These are phyloP conservation scores for Blennius ocellaris DNA, from an alignment of 2,113 vertebrate species.

Conservation along the genomic window DNA sequence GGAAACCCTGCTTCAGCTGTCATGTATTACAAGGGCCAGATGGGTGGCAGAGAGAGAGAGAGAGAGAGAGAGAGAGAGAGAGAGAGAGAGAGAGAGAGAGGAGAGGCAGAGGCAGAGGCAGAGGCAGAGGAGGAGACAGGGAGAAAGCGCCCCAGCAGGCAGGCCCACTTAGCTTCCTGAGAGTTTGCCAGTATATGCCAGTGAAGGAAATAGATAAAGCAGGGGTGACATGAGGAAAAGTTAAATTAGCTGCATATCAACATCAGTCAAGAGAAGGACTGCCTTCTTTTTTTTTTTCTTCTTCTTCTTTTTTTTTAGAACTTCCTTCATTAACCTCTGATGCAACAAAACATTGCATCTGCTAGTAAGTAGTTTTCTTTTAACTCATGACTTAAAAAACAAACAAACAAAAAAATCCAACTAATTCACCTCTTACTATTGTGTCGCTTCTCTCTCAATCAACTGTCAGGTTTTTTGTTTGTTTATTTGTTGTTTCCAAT, in stretches of 20 bases:
- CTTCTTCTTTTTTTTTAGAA: neutral
- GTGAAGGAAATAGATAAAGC: conserved; percentile 10
- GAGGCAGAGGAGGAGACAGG: neutral
- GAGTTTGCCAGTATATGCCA: conserved; percentile 26
- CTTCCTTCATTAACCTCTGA: conserved; percentile 8
- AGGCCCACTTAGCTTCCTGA: conserved; percentile 31
- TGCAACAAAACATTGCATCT: conserved; percentile 24
- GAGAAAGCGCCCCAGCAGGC: conserved; percentile 22
- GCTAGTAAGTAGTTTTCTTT: neutral
- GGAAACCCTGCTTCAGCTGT: conserved; percentile 73
- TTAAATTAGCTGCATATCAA: conserved; percentile 29
- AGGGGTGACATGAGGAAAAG: conserved; percentile 28
- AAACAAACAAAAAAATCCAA: too few species aligned
- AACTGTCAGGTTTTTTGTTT: too few species aligned
- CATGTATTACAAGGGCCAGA: conserved; percentile 78
- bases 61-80: conserved; percentile 11
- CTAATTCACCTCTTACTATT: too few species aligned
- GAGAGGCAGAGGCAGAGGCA: too few species aligned
- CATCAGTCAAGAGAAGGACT: neutral
- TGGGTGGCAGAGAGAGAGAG: conserved; percentile 67
- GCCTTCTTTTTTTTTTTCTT: neutral
- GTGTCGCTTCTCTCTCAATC: too few species aligned
- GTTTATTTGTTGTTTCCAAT: too few species aligned
- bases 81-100: too few species aligned
- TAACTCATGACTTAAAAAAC: too few species aligned